A percentile compares a stretch with the other conserved stretches of the same genome.
These are phyloP conservation scores for Asarcornis scutulata DNA, from an alignment of 2,113 vertebrate species.

Conservation along the genomic window DNA sequence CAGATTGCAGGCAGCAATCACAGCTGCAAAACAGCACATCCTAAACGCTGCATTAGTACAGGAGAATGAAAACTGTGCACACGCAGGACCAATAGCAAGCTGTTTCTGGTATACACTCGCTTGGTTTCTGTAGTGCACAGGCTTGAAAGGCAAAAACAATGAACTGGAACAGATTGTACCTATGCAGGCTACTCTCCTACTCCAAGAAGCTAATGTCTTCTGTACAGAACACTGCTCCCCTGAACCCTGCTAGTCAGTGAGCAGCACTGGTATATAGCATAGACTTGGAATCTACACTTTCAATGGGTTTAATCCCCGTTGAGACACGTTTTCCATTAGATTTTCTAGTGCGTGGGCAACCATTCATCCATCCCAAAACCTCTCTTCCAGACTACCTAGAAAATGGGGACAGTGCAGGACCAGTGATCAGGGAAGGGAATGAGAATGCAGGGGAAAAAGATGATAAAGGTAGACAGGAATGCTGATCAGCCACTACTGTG, in stretches of 20 bases:
- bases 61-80: not conserved
- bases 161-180: not conserved
- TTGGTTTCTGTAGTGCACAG: not conserved
- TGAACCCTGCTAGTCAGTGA: not conserved
- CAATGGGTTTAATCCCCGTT: not conserved
- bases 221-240: not conserved
- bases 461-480: not conserved
- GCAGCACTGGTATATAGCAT: not conserved
- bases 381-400: not conserved
- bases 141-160: not conserved
- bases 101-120: not conserved
- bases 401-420: not conserved
- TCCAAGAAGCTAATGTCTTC: not conserved
- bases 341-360: not conserved
- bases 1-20: not conserved
- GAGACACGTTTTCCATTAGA: not conserved
- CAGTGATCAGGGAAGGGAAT: not conserved
- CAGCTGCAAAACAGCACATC: not conserved
- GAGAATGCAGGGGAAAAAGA: not conserved
- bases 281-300: not conserved
- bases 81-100: not conserved
- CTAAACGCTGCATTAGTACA: not conserved
- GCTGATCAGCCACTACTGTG: not conserved
- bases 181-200: not conserved
- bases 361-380: not conserved